Percentiles rank a stretch among this genome's conserved stretches.
These are phyloP conservation scores for Mycteria americana DNA, from an alignment of 2,797 vertebrate species.

Conservation along the genomic window DNA sequence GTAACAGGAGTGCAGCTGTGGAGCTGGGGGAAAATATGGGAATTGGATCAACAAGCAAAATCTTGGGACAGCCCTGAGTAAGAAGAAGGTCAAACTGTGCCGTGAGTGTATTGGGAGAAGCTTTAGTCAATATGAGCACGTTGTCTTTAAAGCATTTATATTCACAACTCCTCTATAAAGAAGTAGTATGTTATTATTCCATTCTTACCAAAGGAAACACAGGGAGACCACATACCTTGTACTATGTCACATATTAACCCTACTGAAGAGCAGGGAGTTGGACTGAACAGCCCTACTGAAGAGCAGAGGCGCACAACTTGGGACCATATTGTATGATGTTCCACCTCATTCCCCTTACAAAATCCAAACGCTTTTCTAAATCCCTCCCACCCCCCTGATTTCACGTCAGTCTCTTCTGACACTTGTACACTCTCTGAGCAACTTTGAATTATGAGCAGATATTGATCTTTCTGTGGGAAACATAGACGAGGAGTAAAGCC, in stretches of 20 bases:
- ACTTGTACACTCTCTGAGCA: neutral
- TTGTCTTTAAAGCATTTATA: neutral
- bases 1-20: neutral
- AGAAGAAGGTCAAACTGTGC: neutral
- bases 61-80: neutral
- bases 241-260: neutral
- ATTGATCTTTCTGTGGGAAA: neutral
- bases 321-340: rapidly evolving
- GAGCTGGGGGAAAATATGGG: neutral
- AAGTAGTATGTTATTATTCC: neutral
- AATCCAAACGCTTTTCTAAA: neutral
- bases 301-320: neutral
- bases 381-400: neutral
- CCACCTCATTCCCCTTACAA: neutral
- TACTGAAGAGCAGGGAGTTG: neutral
- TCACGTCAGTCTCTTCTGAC: neutral
- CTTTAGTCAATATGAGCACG: neutral
- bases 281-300: neutral
- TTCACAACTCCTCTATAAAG: neutral
- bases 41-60: neutral
- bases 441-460: neutral
- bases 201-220: neutral
- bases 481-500: neutral
- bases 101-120: neutral
- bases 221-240: neutral